Base-by-base conservation (phyloP, 2,888 invertebrate species). In the Drosophila mayaguana region DNA sequence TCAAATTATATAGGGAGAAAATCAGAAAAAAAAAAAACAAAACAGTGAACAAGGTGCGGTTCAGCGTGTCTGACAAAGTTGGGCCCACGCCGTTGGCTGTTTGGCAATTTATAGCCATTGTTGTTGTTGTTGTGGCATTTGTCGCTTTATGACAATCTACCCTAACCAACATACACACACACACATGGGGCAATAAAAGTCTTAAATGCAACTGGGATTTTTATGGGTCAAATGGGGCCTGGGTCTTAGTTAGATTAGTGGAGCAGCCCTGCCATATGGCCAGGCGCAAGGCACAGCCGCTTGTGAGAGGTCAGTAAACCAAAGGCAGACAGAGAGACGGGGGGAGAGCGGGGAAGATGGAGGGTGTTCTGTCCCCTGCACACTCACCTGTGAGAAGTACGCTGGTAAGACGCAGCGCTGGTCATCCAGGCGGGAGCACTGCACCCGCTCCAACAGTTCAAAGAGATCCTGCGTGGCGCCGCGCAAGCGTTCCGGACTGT, bases 341-440 rank as follows among this genome's bases (percentile, higher is more conserved):
- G 9, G 6, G 16, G 20, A n/a, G 9, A 16, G 34, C 1, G 25
- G 2, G 8, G 22, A 2, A 22, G 14, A 14, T 5, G 6, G 20
- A 4, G 36, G 6, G 2, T 14, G 32, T 7, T 9, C 32, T 25
- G 12, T 9, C 11, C 4, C n/a, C 25, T 3, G 20, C 32, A 8
- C 4, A 83, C 94, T 93, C 93, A 97, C 97, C 96, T 97, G 97
- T 93, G 96, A 96, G 94, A 97, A 97, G 94, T 97, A 97, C 59
- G 97, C 95, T 80, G 98, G 98, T 91, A 99, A 94, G 88, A 97
- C 97, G 93, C 98, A 99, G 94, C 99, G 96, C 94, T 99, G 99
- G 94, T 99, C 99, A 93, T 99, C 98, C 91, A 99, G 94, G 75
- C 99, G 95, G 86, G 97, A 97, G 94, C 97, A 97, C 93, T 99